A percentile compares a stretch with the other conserved stretches of the same genome.
These are phyloP conservation scores for Eufriesea mexicana DNA, from an alignment of 1,140 invertebrate species.

Conservation along the genomic window DNA sequence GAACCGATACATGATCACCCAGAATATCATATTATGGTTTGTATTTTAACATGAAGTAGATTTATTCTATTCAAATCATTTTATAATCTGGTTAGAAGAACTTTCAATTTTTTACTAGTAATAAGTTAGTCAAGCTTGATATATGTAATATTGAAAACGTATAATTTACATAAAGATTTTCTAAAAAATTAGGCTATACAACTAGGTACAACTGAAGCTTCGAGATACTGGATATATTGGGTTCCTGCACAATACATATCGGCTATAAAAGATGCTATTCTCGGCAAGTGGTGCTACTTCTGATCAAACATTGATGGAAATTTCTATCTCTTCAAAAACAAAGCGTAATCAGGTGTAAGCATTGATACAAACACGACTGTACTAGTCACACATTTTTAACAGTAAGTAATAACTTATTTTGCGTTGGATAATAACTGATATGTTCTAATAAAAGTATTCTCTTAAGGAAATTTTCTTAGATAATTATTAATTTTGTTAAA, in stretches of 20 bases:
- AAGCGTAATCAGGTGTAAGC: conserved; percentile 71
- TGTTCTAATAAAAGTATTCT: conserved; percentile 62
- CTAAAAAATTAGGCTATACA: conserved; percentile 87
- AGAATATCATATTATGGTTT: conserved; percentile 96
- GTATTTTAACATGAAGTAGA: conserved; percentile 49
- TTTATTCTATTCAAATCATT: not conserved
- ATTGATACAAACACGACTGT: conserved; percentile 76
- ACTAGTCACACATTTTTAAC: conserved; percentile 80
- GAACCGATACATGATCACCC: conserved; percentile 95
- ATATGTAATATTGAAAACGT: not conserved
- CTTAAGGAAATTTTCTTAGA: conserved; percentile 46
- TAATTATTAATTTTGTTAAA: conserved; percentile 46
- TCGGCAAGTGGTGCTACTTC: conserved; percentile 94
- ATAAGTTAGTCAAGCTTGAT: not conserved
- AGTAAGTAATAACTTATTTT: conserved; percentile 77
- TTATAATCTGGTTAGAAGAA: not conserved
- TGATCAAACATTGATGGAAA: conserved; percentile 78
- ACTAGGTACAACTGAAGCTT: conserved; percentile 93
- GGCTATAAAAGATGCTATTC: conserved; percentile 94
- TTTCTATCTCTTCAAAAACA: conserved; percentile 65
- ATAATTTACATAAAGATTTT: not conserved
- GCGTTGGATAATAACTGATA: conserved; percentile 65
- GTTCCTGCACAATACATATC: conserved; percentile 95
- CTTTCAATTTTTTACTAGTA: not conserved
- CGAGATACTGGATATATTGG: conserved; percentile 97